Base-by-base conservation (phyloP, 2,797 vertebrate genomes). In the Iguana delicatissima region DNA sequence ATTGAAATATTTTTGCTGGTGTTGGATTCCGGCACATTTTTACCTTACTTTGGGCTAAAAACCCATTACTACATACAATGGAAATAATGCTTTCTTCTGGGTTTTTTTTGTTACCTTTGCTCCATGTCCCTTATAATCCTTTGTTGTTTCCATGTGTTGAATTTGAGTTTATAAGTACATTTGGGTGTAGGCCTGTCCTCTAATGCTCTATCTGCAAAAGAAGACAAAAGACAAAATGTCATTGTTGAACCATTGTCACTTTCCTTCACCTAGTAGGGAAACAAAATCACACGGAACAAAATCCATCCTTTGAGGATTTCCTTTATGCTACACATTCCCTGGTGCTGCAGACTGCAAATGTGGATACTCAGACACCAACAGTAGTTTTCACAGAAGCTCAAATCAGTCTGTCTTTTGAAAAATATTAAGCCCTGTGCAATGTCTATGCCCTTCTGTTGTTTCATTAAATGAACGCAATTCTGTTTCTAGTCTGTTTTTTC, bases 401-500 rank as follows among this genome's bases (percentile, higher is more conserved):
- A 7, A 82, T 91, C 55, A 50, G 89, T 5, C 1, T 16, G 83
- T 50, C 55, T 80, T 86, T 0, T 67, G 10, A 26, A 86, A 86
- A 52, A 1, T 57, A 67, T 62, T 22, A 94, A 85, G 10, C 26
- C n/a, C 24, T 85, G 12, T 76, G n/a, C 16, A 94, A 32, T 89
- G 1, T 82, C 50, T 88, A 42, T n/a, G 90, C 76, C 91, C 80
- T 7, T 94, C 88, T 90, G 46, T 80, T 83, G 4, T 89, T 67
- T 38, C 62, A 88, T 84, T 91, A 92, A 88, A 89, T 38, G 86
- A 32, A 80, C 92, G 32, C 73, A 85, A 89, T 87, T 7, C n/a
- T 93, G 22, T 64, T 94, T 93, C 89, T 91, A 13, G 90, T 89
- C 62, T 89, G 3, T 12, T 90, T 93, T 79, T 16, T 87, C 8